A percentile compares a stretch with the other conserved stretches of the same genome.
Evolutionary conservation across 2,113 vertebrate species (phyloP).

Genomic region (Labrus mixtus): DNA sequence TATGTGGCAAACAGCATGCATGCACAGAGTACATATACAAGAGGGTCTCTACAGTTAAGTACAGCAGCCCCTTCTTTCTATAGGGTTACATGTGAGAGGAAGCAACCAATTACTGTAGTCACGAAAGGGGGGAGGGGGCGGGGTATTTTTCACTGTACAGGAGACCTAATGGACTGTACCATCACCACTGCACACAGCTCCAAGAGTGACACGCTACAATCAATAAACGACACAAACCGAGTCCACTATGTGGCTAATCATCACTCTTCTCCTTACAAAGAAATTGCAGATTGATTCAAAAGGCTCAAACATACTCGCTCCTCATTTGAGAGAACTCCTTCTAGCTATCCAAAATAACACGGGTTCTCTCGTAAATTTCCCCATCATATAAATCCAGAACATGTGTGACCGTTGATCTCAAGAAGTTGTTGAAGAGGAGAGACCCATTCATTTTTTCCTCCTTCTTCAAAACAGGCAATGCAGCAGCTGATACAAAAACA

Average conservation of each 20-base stretch:
- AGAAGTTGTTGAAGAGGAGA: not conserved
- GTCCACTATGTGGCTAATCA: not conserved
- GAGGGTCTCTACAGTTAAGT: conserved; percentile 57
- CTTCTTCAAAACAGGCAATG: not conserved
- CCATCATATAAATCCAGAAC: conserved; percentile 18
- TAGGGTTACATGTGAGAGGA: conserved; percentile 73
- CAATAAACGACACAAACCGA: conserved; percentile 45
- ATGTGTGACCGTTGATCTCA: conserved; percentile 18
- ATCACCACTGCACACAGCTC: conserved; percentile 37
- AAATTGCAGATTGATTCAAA: not conserved
- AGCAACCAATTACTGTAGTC: conserved; percentile 75
- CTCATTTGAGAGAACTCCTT: conserved; percentile 1
- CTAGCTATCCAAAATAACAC: conserved; percentile 4
- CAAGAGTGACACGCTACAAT: conserved; percentile 57
- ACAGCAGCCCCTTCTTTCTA: conserved; percentile 70
- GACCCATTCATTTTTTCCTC: not conserved
- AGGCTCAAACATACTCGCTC: not conserved
- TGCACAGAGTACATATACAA: conserved; percentile 35
- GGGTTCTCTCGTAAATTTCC: conserved; percentile 2
- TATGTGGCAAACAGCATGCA: conserved; percentile 39
- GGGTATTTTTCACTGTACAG: conserved; percentile 43
- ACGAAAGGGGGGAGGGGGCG: conserved; percentile 36
- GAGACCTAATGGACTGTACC: conserved; percentile 70
- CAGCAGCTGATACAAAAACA: conserved; percentile 15
- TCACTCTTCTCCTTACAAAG: not conserved